phyloP scores from a whole-genome alignment of 1,140 invertebrate genomes.

The Macrobrachium rosenbergii region DNA sequence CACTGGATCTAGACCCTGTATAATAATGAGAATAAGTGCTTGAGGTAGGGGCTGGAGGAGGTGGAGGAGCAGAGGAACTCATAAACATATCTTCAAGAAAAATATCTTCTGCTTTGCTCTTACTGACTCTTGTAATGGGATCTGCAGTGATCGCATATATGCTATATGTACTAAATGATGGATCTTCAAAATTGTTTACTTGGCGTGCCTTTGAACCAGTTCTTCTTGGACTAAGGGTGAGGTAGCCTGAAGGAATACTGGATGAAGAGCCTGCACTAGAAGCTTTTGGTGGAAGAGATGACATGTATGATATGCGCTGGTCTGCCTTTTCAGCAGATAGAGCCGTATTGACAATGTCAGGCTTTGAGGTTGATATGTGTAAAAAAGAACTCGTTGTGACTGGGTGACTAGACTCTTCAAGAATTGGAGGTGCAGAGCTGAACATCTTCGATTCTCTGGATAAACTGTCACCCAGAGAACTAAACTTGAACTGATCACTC shows the following conservation, averaged over 20 bases:
- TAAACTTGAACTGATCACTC: constrained; percentile 55
- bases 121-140: constrained; percentile 33
- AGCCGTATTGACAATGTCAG: constrained; percentile 52
- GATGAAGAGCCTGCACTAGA: constrained; percentile 1
- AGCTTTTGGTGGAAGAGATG: constrained; percentile 21
- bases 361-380: constrained; percentile 61
- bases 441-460: constrained; percentile 41
- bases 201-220: constrained; percentile 30
- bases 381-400: constrained; percentile 56
- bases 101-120: constrained; percentile 41
- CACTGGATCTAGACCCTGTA: constrained; percentile 46
- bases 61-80: constrained; percentile 60
- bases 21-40: constrained; percentile 65
- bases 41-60: constrained; percentile 61
- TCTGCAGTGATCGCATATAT: constrained; percentile 60
- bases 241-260: constrained; percentile 44
- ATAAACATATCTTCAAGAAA: constrained; percentile 56
- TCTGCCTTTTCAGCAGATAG: constrained; percentile 52
- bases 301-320: constrained; percentile 44
- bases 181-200: constrained; percentile 46
- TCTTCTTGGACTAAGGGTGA: constrained; percentile 55
- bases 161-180: constrained; percentile 54
- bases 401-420: constrained; percentile 43
- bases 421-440: constrained; percentile 35
- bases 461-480: constrained; percentile 30